Percentiles rank a stretch among this genome's conserved stretches.
Evolutionary conservation across 1,140 invertebrate genomes (phyloP).

Genomic region (Drosophila oshimai): DNA sequence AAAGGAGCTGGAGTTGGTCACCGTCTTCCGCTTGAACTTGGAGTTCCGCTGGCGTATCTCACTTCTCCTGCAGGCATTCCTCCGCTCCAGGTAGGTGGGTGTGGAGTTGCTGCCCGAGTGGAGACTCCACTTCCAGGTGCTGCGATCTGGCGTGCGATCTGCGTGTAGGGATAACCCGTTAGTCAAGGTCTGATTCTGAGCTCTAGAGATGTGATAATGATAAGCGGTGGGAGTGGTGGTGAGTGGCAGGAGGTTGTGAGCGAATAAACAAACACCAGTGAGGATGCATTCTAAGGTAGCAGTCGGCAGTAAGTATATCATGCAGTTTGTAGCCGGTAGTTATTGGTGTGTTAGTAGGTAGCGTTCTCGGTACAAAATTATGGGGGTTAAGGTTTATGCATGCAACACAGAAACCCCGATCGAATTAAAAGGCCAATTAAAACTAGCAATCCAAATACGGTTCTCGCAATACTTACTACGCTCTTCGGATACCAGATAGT

Average conservation of each 20-base stretch:
- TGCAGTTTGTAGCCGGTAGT: constrained; percentile 16
- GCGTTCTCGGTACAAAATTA: constrained; percentile 12
- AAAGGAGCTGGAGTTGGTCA: constrained; percentile 73
- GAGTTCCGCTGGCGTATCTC: constrained; percentile 84
- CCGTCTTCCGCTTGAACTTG: constrained; percentile 84
- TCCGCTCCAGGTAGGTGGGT: constrained; percentile 95
- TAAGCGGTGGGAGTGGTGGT: constrained; percentile 30
- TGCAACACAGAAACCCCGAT: constrained; percentile 38
- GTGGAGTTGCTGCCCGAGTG: constrained; percentile 87
- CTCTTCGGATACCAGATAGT: constrained; percentile 52
- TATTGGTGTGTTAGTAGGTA: constrained; percentile 2
- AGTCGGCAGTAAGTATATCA: neutral
- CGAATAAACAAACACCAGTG: constrained; percentile 32
- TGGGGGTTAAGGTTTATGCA: constrained; percentile 23
- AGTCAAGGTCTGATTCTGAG: neutral
- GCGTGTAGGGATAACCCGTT: neutral
- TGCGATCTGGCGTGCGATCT: constrained; percentile 81
- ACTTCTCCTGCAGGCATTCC: constrained; percentile 78
- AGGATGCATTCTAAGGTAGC: constrained; percentile 23
- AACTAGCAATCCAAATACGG: constrained; percentile 32
- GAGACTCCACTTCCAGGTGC: constrained; percentile 81
- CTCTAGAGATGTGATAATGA: neutral
- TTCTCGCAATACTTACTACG: constrained; percentile 61
- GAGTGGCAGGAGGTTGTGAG: constrained; percentile 1
- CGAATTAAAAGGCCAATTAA: constrained; percentile 43